These are phyloP conservation scores for Ficedula albicollis DNA, from an alignment of 2,797 vertebrate genomes.

Conservation along the genomic window DNA sequence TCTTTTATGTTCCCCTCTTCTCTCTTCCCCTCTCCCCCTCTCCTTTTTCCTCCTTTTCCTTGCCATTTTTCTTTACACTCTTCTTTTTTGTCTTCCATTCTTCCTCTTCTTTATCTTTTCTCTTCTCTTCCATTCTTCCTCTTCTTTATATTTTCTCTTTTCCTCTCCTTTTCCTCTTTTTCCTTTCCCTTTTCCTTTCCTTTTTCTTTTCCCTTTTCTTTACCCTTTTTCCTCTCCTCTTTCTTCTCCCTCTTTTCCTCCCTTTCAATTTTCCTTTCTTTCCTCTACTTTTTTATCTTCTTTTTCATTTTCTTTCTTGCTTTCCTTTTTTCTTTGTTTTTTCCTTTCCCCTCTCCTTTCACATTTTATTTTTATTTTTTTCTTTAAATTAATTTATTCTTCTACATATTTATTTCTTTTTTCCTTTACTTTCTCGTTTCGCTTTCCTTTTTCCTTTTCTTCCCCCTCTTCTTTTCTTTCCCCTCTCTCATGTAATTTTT, in stretches of 20 bases:
- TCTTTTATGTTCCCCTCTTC: not conserved
- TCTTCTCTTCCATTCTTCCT: too few relatives aligned
- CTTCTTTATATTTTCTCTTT: too few relatives aligned
- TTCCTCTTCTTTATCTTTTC: not conserved
- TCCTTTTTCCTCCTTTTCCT: rapidly evolving
- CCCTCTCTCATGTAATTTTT: not conserved
- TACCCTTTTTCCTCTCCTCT: not conserved
- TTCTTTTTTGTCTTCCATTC: not conserved
- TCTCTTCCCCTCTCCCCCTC: not conserved
- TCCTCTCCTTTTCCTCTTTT: too few relatives aligned
- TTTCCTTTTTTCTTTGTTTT: too few relatives aligned
- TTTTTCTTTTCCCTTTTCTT: not conserved
- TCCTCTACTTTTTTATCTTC: too few relatives aligned
- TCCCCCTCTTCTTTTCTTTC: not conserved
- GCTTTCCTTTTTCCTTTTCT: not conserved
- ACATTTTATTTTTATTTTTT: not conserved
- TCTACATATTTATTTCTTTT: not conserved
- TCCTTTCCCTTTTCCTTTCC: too few relatives aligned
- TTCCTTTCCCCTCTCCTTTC: rapidly evolving
- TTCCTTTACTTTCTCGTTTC: too few relatives aligned
- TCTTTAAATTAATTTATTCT: not conserved
- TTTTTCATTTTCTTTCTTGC: not conserved
- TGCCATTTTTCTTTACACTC: not conserved
- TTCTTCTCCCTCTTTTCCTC: rapidly evolving
- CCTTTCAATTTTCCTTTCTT: rapidly evolving